Base-by-base conservation (phyloP, 2,888 invertebrate species). In the Epinotia bilunana region DNA sequence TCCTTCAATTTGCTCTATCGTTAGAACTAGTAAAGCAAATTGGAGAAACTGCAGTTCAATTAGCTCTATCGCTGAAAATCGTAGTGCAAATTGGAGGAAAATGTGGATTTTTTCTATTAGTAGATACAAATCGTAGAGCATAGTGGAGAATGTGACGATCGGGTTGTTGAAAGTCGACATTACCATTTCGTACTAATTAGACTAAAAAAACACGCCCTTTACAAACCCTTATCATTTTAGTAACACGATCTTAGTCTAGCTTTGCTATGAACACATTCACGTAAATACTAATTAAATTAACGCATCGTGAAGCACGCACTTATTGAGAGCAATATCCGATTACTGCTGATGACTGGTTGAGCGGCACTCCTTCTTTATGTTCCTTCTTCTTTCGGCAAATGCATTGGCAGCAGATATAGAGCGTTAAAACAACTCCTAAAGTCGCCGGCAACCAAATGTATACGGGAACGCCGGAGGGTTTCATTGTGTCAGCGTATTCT, bases 401-500 rank as follows among this genome's bases (percentile, higher is more conserved):
- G 79, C 87, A 90, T 72, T 87, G 87, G 74, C 90, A 89, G 69
- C 85, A 87, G 71, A 89, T 77, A 33, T 88, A 87, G 12, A 92
- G 83, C 1, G 83, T 80, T 1, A 91, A 80, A 1, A 92, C 85
- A 0, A 84, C 77, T 0, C 83, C 87, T 57, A 93, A 53, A 49
- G 91, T 79, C 12, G 87, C 80, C 12, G 93, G 92, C 75, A 93
- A 78, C 92, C 92, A 93, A 72, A 93, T 86, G 76, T 92, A 92
- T 16, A 91, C 88, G 0, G 92, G 92, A 3, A 91, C 81, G 0
- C 91, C 90, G 0, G 87, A 80, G 13, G 88, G 87, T 69, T 86
- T 87, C 86, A 93, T 87, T 2, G 92, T 92, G 7, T 87, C 86
- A 12, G 93, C 87, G 61, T 93, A 93, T 76, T 89, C 83, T 79